Evolutionary conservation across 1,140 invertebrate genomes (phyloP), one percentile per base, ranked within the genome.

Genomic region (Ooceraea biroi): DNA sequence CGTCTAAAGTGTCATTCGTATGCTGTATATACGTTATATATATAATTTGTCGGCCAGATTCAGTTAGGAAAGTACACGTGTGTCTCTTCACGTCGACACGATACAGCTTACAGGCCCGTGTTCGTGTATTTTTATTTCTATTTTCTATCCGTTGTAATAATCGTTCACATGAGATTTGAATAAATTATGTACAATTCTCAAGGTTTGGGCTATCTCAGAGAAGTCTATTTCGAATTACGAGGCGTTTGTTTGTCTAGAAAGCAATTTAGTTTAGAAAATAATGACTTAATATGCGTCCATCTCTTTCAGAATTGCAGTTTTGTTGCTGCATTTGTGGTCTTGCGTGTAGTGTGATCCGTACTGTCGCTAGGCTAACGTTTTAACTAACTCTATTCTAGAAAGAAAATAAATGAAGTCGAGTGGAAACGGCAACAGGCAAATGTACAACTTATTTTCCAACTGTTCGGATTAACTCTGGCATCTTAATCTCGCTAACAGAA

Each of bases 1-100:
- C 92, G 92, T 92, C 91, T 93, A 89, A 87, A 90, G 90, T 93
- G 91, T 93, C 87, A 88, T 91, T 91, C 85, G 87, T 91, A 87
- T 90, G 69, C 44, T 80, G 76, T 80, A 80, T 69, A 57, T 66
- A 36, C 36, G 22, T n/a, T 78, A 80, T 71, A 86, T 82, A 3
- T 12, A 60, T 41, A 83, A 74, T 87, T 63, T 89, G 22, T 82
- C 65, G 19, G 60, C 61, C 8, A 63, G 65, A 68, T 80, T 58
- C 3, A 50, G 25, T 82, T 78, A 25, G 27, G 57, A 82, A 41
- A 25, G 7, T 25, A 65, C 76, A 83, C 48, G 57, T 85, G 12
- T 36, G 36, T 36, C 7, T 7, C 7, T 36, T 36, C 7, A 36
- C 36, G 7, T 36, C 36, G 36, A 36, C 36, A 36, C 7, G 2